A percentile compares a stretch with the other conserved stretches of the same genome.
Evolutionary conservation across 37 sponge, comb jelly and placozoan genomes (phyloP).

Genomic region (Petrosia ficiformis): DNA sequence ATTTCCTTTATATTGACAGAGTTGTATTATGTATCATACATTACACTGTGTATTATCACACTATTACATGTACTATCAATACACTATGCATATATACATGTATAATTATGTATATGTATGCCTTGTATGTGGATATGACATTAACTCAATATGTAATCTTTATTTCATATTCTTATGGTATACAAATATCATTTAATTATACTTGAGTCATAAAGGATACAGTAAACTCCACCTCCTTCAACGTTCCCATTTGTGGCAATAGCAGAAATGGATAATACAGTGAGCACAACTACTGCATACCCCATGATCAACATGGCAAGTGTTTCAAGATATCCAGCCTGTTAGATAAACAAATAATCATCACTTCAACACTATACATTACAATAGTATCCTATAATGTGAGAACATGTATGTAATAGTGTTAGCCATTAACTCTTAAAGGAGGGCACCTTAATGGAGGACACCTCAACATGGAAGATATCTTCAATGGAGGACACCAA

Average conservation of each 20-base stretch:
- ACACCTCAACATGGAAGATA: no score
- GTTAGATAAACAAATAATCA: background rate
- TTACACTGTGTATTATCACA: no score
- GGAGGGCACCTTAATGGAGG: no score
- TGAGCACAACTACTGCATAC: constrained; percentile 83
- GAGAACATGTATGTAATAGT: background rate
- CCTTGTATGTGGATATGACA: no score
- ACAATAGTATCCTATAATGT: constrained; percentile 1
- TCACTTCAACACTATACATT: no score
- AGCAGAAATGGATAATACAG: constrained; percentile 93
- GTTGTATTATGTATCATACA: no score
- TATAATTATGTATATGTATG: no score
- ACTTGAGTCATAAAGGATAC: constrained; percentile 80
- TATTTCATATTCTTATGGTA: background rate
- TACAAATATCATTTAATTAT: background rate
- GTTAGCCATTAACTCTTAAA: background rate
- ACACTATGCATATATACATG: no score
- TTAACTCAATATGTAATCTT: no score
- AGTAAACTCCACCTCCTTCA: constrained; percentile 97
- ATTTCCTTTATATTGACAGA: no score
- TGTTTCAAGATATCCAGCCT: constrained; percentile 86
- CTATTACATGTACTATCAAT: no score
- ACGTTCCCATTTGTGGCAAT: constrained; percentile 98
- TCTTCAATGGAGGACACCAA: no score
- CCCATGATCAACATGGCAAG: constrained; percentile 82